Conservation (phyloP, 1,140 invertebrate genomes). For the Trinorchestia longiramus region DNA sequence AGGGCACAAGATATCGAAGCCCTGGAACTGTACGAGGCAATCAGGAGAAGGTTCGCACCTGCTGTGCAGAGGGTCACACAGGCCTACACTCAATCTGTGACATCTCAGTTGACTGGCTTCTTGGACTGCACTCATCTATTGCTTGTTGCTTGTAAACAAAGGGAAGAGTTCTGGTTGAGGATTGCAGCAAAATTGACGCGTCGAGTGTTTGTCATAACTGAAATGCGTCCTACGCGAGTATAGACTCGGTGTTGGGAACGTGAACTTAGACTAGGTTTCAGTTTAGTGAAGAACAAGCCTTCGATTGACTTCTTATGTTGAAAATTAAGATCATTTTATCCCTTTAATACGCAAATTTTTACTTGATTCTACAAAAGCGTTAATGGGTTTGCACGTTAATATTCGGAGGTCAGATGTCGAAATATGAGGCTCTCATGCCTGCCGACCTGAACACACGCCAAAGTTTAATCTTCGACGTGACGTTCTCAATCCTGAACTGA, state of each 20-base stretch:
- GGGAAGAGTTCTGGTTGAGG: background rate
- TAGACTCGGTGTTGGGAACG: background rate
- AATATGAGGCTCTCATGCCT: too few relatives aligned
- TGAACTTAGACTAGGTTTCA: background rate
- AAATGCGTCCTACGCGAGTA: background rate
- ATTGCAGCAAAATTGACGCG: background rate
- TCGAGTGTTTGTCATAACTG: background rate
- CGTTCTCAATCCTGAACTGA: too few relatives aligned
- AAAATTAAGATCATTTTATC: background rate
- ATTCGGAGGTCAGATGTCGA: too few relatives aligned
- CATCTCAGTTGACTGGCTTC: background rate
- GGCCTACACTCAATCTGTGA: constrained; percentile 44
- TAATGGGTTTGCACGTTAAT: too few relatives aligned
- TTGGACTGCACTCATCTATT: background rate
- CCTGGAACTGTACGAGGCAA: constrained; percentile 16
- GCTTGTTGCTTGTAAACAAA: background rate
- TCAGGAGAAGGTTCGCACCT: constrained; percentile 36
- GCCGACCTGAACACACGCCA: too few relatives aligned
- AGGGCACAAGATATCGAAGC: background rate
- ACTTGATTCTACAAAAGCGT: too few relatives aligned
- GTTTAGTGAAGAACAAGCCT: background rate
- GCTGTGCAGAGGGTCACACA: background rate
- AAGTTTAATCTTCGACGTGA: too few relatives aligned
- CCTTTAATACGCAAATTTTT: too few relatives aligned
- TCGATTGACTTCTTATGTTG: background rate